Conservation (phyloP, 1,140 invertebrate species). For the Drosophila ananassae region DNA sequence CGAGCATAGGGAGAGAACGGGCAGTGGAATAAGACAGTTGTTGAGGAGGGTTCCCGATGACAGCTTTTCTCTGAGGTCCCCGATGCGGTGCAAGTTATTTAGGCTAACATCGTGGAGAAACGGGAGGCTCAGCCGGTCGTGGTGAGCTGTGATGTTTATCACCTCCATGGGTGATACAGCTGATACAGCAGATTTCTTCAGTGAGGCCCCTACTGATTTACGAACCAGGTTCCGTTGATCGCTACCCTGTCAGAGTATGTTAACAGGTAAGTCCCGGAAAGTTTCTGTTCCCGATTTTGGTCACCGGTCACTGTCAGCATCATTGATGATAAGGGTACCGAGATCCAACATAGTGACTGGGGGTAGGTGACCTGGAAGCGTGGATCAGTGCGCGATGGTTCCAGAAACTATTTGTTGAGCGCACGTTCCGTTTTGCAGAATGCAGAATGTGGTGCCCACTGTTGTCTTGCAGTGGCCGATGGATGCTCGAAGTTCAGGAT, state of each 20-base stretch:
- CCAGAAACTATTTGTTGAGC: neutral
- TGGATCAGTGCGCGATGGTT: neutral
- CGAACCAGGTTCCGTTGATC: too few species aligned
- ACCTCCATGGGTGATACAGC: too few species aligned
- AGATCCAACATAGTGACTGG: neutral
- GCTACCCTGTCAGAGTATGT: too few species aligned
- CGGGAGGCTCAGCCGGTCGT: neutral
- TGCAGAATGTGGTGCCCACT: too few species aligned
- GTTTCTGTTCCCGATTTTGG: too few species aligned
- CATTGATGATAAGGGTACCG: constrained; percentile 13
- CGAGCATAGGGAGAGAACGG: neutral
- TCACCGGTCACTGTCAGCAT: neutral
- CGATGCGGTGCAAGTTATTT: constrained; percentile 1
- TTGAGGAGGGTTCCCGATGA: neutral
- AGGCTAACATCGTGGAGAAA: constrained; percentile 9
- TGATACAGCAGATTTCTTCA: too few species aligned
- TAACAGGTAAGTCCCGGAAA: too few species aligned
- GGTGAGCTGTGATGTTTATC: neutral
- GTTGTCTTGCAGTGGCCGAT: too few species aligned
- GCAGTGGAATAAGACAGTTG: neutral
- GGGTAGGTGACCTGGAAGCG: neutral
- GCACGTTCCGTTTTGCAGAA: neutral
- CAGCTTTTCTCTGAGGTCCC: neutral
- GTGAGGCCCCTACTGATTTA: too few species aligned
- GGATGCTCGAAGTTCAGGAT: neutral